Evolutionary conservation across 1,140 invertebrate genomes (phyloP).

Genomic region (Sarcophaga peregrina): DNA sequence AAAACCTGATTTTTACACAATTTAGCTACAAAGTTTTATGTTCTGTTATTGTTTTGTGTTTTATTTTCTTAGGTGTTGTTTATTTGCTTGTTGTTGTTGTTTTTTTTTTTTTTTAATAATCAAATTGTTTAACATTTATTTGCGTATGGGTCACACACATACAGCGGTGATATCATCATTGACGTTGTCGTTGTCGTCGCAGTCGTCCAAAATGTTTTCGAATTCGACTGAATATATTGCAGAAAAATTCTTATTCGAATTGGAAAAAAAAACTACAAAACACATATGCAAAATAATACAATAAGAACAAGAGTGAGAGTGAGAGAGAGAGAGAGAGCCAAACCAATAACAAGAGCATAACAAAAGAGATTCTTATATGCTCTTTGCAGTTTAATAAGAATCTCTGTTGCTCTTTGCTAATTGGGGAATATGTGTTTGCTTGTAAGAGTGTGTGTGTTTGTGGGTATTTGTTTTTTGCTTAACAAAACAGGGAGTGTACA

Average conservation of each 20-base stretch:
- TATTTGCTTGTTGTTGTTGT: too few relatives aligned
- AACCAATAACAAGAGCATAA: too few relatives aligned
- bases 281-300: neutral
- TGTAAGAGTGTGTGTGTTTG: too few relatives aligned
- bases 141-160: slow-evolving; percentile 29
- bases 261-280: slow-evolving; percentile 25
- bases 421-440: neutral
- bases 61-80: too few relatives aligned
- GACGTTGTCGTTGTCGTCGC: too few relatives aligned
- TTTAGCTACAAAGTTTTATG: too few relatives aligned
- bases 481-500: slow-evolving; percentile 31
- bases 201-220: neutral
- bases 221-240: slow-evolving; percentile 20
- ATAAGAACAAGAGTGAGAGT: neutral
- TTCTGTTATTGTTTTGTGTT: too few relatives aligned
- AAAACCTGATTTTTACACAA: too few relatives aligned
- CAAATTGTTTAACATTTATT: slow-evolving; percentile 9
- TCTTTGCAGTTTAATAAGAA: neutral
- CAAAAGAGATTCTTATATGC: neutral
- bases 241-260: slow-evolving; percentile 38
- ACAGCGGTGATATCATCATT: slow-evolving; percentile 13
- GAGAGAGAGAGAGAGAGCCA: neutral
- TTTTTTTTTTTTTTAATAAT: too few relatives aligned
- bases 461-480: neutral
- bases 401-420: neutral